Evolutionary conservation across 2,797 vertebrate species (phyloP).

Genomic region (Aulostomus chinensis): DNA sequence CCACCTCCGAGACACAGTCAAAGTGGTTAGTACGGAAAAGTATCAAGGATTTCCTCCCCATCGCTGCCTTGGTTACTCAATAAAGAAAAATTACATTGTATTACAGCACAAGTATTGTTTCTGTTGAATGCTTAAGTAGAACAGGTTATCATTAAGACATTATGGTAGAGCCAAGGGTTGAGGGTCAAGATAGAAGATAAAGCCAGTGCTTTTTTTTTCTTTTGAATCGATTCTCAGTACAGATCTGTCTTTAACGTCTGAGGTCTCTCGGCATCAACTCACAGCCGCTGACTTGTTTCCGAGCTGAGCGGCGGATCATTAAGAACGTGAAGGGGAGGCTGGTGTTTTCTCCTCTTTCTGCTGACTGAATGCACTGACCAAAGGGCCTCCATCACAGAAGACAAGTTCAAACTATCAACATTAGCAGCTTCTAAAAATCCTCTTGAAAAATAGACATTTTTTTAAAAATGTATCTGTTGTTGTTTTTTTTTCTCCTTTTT

Average conservation of each 20-base stretch:
- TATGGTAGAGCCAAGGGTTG: too few relatives aligned
- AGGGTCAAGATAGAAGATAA: slow-evolving; percentile 32
- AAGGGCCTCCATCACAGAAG: slow-evolving; percentile 47
- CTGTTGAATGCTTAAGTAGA: slow-evolving; percentile 21
- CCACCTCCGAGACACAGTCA: slow-evolving; percentile 70
- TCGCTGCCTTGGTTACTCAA: slow-evolving; percentile 38
- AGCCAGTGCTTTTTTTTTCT: slow-evolving; percentile 49
- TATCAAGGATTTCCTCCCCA: slow-evolving; percentile 15
- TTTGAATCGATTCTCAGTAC: slow-evolving; percentile 22
- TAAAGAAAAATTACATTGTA: slow-evolving; percentile 38
- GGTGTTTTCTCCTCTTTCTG: slow-evolving; percentile 22
- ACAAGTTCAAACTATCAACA: slow-evolving; percentile 58
- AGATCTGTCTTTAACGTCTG: slow-evolving; percentile 41
- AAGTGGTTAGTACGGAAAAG: slow-evolving; percentile 77
- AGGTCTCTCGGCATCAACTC: slow-evolving; percentile 50
- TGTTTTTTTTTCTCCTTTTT: slow-evolving; percentile 31
- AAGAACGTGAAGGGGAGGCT: slow-evolving; percentile 17
- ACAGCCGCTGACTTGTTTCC: slow-evolving; percentile 44
- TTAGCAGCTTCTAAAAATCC: slow-evolving; percentile 83
- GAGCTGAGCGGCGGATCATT: slow-evolving; percentile 13
- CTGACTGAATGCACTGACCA: slow-evolving; percentile 35
- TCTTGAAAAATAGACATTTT: slow-evolving; percentile 67
- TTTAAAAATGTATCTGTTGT: too few relatives aligned
- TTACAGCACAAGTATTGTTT: slow-evolving; percentile 35
- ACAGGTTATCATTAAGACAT: too few relatives aligned